A percentile compares a stretch with the other conserved stretches of the same genome.
Conservation (phyloP, 2,797 vertebrate species). For the Cyclura pinguis region DNA sequence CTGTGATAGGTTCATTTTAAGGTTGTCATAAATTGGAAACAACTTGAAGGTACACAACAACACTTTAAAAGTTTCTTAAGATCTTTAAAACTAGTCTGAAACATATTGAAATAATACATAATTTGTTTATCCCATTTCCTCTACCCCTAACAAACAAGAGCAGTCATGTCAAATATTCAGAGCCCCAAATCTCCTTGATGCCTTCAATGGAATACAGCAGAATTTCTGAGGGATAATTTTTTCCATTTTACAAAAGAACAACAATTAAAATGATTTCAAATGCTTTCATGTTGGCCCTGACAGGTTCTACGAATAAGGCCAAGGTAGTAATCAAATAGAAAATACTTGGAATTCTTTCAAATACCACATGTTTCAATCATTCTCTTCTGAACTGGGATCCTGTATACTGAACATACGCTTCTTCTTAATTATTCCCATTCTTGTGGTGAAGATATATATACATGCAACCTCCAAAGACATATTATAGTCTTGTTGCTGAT, state of each 20-base stretch:
- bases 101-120: background rate
- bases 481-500: background rate
- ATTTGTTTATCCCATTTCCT: background rate
- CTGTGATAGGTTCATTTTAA: too few relatives aligned
- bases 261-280: background rate
- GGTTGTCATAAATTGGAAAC: too few relatives aligned
- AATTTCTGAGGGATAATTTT: background rate
- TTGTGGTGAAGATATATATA: background rate
- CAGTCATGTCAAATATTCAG: background rate
- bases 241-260: background rate
- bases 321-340: background rate
- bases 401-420: background rate
- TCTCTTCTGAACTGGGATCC: background rate
- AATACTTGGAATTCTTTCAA: background rate
- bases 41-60: too few relatives aligned
- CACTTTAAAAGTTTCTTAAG: too few relatives aligned
- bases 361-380: background rate
- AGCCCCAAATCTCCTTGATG: background rate
- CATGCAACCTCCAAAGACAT: background rate
- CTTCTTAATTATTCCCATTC: background rate
- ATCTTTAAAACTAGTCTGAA: too few relatives aligned
- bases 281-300: background rate
- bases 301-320: background rate
- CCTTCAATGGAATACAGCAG: background rate
- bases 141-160: background rate